Evolutionary conservation across 1,140 invertebrate species (phyloP).

Genomic region (Megalopta genalis): DNA sequence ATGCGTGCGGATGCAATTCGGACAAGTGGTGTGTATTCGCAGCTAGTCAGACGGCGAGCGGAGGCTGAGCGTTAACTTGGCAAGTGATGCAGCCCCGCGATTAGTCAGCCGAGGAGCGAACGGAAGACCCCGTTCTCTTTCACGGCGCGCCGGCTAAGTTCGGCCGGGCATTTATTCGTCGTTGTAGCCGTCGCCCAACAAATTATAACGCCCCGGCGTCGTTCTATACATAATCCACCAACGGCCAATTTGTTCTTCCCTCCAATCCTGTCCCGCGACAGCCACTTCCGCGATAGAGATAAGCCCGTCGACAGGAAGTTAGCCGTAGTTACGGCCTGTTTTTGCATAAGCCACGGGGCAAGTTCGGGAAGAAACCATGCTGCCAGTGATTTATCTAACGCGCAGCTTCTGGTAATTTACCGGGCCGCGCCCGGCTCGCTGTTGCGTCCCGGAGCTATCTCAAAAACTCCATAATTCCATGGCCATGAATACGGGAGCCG

Average conservation of each 20-base stretch:
- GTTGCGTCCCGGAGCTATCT: too few relatives aligned
- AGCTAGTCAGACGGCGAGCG: neutral
- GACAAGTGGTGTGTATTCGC: neutral
- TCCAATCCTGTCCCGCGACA: conserved; percentile 9
- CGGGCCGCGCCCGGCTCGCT: neutral
- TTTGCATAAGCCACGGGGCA: conserved; percentile 22
- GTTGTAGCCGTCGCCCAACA: neutral
- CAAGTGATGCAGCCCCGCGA: neutral
- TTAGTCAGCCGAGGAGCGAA: neutral
- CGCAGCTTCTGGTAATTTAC: conserved; percentile 5
- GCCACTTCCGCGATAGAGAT: conserved; percentile 4
- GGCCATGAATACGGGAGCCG: neutral
- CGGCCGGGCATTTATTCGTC: neutral
- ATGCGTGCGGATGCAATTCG: too few relatives aligned
- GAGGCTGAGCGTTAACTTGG: neutral
- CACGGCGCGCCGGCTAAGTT: too few relatives aligned
- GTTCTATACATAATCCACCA: neutral
- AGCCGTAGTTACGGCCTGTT: conserved; percentile 9
- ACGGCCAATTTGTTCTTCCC: neutral
- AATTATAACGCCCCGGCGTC: neutral
- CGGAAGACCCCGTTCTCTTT: too few relatives aligned
- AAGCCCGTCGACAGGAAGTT: conserved; percentile 22
- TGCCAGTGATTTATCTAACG: conserved; percentile 23
- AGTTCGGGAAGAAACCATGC: neutral
- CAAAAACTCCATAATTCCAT: conserved; percentile 17